Conservation (phyloP, 1,140 invertebrate genomes). For the Phocides pigmalion region DNA sequence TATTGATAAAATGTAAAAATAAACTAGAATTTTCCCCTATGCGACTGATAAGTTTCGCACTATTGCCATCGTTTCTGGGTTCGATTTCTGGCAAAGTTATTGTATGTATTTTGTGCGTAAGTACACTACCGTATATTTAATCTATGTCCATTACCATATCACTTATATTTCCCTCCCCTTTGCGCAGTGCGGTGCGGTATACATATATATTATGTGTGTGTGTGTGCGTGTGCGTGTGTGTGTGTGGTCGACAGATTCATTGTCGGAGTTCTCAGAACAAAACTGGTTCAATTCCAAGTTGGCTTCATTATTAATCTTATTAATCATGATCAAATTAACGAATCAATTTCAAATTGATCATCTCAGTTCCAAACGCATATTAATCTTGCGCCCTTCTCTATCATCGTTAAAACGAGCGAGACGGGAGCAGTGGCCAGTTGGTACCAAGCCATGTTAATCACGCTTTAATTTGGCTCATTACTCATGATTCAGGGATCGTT, state of each 20-base stretch:
- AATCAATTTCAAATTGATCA: conserved; percentile 22
- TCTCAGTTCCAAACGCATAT: background rate
- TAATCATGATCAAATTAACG: conserved; percentile 25
- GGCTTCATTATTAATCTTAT: conserved; percentile 7
- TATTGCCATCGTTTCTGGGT: no score
- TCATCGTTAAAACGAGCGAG: background rate
- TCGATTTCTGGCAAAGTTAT: no score
- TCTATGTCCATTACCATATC: no score
- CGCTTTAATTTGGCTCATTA: conserved; percentile 25
- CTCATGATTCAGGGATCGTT: conserved; percentile 15
- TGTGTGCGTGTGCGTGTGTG: no score
- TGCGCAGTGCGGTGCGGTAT: no score
- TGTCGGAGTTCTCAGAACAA: background rate
- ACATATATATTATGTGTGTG: no score
- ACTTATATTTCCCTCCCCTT: no score
- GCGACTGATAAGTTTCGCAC: no score
- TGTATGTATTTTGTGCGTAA: no score
- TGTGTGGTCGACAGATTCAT: background rate
- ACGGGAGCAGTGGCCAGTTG: background rate
- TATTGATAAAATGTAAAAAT: no score
- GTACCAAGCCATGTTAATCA: conserved; percentile 26
- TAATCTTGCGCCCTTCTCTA: conserved; percentile 13
- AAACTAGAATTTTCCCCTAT: no score
- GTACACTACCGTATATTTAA: no score
- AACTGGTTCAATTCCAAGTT: background rate